Evolutionary conservation across 2,797 vertebrate genomes (phyloP).

Genomic region (Sebastes paucispinis): DNA sequence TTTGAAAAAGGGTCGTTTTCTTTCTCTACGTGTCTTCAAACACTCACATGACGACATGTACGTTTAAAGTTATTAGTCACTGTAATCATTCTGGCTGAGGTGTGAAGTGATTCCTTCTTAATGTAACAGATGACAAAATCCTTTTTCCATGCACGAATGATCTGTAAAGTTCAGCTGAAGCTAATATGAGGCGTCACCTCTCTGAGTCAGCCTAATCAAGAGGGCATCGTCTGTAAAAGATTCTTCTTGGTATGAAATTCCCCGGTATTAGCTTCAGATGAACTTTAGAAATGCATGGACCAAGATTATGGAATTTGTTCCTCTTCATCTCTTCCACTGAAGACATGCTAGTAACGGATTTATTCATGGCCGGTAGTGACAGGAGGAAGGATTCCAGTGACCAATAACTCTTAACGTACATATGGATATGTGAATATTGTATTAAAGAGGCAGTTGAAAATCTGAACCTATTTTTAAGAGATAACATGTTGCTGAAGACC

Average conservation of each 20-base stretch:
- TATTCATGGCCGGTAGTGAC: not conserved
- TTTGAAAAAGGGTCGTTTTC: not conserved
- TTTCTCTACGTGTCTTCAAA: no score
- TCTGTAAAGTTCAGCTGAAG: not conserved
- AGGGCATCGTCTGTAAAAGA: not conserved
- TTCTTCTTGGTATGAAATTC: not conserved
- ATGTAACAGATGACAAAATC: not conserved
- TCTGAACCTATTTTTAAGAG: no score
- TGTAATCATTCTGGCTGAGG: not conserved
- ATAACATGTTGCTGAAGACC: not conserved
- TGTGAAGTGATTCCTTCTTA: not conserved
- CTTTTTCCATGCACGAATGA: not conserved
- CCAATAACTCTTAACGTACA: not conserved
- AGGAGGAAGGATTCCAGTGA: not conserved
- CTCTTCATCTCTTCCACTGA: not conserved
- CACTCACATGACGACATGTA: not conserved
- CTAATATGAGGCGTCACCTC: not conserved
- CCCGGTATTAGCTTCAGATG: conserved; percentile 4
- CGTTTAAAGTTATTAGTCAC: not conserved
- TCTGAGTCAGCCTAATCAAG: not conserved
- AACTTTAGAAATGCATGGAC: not conserved
- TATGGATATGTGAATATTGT: not conserved
- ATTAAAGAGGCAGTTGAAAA: not conserved
- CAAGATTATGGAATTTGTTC: not conserved
- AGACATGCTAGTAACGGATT: not conserved